Evolutionary conservation across 2,113 vertebrate species (phyloP).

Genomic region (Montifringilla adamsi): DNA sequence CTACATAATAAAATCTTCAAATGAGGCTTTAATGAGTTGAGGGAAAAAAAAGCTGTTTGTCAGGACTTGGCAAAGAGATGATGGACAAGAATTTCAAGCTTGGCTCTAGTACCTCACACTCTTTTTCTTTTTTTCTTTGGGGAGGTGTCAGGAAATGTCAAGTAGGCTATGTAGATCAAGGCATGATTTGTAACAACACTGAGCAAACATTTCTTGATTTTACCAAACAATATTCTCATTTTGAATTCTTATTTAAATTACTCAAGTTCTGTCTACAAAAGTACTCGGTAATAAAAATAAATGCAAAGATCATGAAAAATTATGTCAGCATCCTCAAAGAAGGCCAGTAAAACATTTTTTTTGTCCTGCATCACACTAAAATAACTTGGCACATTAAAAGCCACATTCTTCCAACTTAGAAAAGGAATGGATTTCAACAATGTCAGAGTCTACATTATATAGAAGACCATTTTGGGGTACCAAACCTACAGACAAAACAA

Average conservation of each 20-base stretch:
- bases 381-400: not conserved
- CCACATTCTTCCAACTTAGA: not conserved
- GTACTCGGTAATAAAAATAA: not conserved
- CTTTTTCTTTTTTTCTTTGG: not conserved
- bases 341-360: not conserved
- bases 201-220: not conserved
- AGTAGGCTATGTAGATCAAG: not conserved
- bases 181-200: not conserved
- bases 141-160: not conserved
- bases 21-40: not conserved
- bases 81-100: slow-evolving; percentile 11
- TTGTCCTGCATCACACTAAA: not conserved
- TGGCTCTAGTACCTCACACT: not conserved
- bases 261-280: not conserved
- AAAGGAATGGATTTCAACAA: not conserved
- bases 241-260: not conserved
- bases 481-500: not conserved
- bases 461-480: not conserved
- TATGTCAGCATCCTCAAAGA: not conserved
- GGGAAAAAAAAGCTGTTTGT: not conserved
- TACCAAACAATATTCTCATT: not conserved
- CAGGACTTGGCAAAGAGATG: slow-evolving; percentile 13
- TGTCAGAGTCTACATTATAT: not conserved
- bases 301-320: not conserved
- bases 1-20: not conserved